phyloP scores from a whole-genome alignment of 2,797 vertebrate species.

The Cheirogaleus major region DNA sequence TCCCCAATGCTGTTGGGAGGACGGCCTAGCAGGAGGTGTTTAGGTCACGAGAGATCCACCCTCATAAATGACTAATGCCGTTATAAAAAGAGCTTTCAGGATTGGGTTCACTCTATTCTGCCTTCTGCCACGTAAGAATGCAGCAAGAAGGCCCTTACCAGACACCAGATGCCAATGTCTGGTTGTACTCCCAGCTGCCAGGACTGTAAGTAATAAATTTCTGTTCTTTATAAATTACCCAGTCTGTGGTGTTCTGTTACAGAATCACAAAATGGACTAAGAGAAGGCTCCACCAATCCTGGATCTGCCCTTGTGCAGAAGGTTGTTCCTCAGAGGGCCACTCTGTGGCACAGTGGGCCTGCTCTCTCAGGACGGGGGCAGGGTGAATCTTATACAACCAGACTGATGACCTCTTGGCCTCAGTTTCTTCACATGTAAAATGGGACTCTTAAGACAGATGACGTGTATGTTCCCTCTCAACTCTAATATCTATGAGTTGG shows the following conservation, averaged over 20 bases:
- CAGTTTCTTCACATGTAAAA: not conserved
- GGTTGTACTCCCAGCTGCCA: not conserved
- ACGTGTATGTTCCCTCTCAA: not conserved
- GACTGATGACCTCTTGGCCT: not conserved
- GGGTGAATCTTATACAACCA: not conserved
- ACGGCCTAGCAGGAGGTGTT: not conserved
- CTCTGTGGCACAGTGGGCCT: fast-evolving
- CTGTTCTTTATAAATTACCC: not conserved
- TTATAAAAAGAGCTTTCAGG: not conserved
- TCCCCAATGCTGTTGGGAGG: not conserved
- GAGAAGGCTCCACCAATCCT: not conserved
- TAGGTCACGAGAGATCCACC: not conserved
- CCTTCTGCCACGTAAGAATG: not conserved
- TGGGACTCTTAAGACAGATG: not conserved
- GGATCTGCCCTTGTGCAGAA: not conserved
- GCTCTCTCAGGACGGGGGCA: not conserved
- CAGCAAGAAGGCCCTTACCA: not conserved
- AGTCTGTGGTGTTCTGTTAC: not conserved
- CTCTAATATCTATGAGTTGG: not conserved
- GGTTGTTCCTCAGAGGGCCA: not conserved
- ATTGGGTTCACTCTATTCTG: not conserved
- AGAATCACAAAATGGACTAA: not conserved
- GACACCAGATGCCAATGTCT: not conserved
- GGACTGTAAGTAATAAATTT: not conserved
- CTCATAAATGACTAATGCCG: not conserved